phyloP scores from a whole-genome alignment of 2,113 vertebrate genomes.

The Ranitomeya imitator region DNA sequence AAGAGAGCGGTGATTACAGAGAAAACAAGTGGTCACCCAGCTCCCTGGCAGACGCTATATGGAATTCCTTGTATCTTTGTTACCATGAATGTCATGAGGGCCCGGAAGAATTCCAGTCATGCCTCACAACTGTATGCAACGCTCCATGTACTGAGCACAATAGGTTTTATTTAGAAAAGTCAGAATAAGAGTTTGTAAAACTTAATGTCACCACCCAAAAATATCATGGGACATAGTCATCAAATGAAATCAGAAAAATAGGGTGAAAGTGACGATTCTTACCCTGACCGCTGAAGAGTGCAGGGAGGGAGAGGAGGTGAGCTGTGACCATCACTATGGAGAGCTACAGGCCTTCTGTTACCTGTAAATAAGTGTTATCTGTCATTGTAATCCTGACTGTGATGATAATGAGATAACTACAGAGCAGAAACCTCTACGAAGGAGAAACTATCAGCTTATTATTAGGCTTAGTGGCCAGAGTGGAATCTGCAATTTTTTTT shows the following conservation, averaged over 20 bases:
- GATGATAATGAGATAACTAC: too few relatives aligned
- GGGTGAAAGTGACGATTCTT: background rate
- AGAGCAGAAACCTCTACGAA: too few relatives aligned
- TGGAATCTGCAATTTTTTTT: too few relatives aligned
- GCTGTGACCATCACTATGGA: too few relatives aligned
- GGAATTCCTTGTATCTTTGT: background rate
- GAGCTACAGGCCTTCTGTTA: too few relatives aligned
- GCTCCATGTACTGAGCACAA: background rate
- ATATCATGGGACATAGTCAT: background rate
- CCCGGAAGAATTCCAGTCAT: background rate
- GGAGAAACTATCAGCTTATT: too few relatives aligned
- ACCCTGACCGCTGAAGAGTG: too few relatives aligned
- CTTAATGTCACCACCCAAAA: background rate
- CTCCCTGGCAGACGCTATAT: background rate
- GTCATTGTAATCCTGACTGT: too few relatives aligned
- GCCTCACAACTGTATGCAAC: background rate
- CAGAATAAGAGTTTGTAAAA: background rate
- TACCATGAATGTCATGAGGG: slow-evolving; percentile 11
- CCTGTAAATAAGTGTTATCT: too few relatives aligned
- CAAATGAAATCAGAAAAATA: background rate
- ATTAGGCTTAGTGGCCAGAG: too few relatives aligned
- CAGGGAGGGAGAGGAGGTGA: too few relatives aligned
- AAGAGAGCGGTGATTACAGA: background rate
- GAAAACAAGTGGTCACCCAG: background rate
- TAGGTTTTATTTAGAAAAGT: background rate